phyloP scores from a whole-genome alignment of 2,888 invertebrate genomes.

The Erpobdella octoculata region DNA sequence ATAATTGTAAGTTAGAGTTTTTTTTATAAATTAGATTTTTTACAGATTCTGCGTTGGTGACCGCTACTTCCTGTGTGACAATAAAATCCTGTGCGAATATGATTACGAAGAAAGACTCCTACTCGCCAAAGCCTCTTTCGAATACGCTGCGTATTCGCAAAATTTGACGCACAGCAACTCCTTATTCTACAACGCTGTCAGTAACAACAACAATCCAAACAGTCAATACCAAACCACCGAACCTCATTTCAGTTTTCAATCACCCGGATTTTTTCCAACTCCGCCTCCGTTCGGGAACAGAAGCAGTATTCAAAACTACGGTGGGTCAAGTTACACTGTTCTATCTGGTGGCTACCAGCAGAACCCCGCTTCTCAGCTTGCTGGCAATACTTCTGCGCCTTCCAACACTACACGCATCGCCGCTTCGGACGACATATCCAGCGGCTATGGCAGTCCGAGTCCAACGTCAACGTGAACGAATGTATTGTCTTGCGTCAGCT shows the following conservation, averaged over 20 bases:
- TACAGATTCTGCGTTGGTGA: conserved; percentile 90
- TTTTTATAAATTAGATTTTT: conserved; percentile 26
- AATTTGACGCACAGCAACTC: neutral
- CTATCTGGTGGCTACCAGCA: conserved; percentile 2
- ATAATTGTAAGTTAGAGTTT: too few relatives aligned
- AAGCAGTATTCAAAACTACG: neutral
- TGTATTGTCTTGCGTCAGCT: neutral
- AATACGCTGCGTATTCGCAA: conserved; percentile 62
- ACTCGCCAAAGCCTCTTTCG: conserved; percentile 79
- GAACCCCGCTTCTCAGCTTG: neutral
- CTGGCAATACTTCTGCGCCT: neutral
- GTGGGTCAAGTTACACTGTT: neutral
- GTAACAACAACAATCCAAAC: conserved; percentile 15
- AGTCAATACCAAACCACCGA: neutral
- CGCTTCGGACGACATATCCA: conserved; percentile 63
- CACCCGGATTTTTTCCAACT: neutral
- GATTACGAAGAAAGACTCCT: conserved; percentile 85
- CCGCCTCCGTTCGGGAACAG: neutral
- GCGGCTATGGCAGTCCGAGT: conserved; percentile 69
- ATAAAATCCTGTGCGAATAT: conserved; percentile 86
- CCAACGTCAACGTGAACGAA: conserved; percentile 46
- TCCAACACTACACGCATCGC: neutral
- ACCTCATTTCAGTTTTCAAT: neutral
- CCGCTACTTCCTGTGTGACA: conserved; percentile 82
- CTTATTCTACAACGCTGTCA: neutral